These are phyloP conservation scores for Manis javanica DNA, from an alignment of 2,797 vertebrate species.

Conservation along the genomic window DNA sequence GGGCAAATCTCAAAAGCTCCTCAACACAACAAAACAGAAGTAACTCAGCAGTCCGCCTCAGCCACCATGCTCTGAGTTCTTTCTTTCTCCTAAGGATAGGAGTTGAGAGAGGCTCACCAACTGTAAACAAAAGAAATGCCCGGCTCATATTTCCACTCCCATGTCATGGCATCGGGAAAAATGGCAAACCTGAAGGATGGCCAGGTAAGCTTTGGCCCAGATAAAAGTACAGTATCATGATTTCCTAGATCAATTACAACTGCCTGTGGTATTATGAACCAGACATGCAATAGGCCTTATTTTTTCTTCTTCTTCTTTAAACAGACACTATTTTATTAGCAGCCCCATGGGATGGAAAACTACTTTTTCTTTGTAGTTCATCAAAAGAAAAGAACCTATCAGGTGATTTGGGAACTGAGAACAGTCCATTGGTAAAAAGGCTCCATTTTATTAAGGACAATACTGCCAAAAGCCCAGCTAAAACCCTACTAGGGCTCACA, in stretches of 20 bases:
- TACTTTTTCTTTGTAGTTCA: conserved; percentile 70
- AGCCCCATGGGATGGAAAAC: conserved; percentile 50
- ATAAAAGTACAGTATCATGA: conserved; percentile 49
- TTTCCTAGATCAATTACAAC: conserved; percentile 67
- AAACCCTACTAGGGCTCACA: conserved; percentile 14
- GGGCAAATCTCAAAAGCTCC: background rate
- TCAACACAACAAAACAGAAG: background rate
- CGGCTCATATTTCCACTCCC: conserved; percentile 62
- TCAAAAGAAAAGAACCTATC: conserved; percentile 74
- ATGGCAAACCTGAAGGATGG: background rate
- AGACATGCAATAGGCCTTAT: conserved; percentile 56
- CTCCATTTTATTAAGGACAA: conserved; percentile 38
- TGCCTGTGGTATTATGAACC: conserved; percentile 36
- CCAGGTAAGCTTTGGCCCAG: conserved; percentile 41
- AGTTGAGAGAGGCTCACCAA: background rate
- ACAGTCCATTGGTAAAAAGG: conserved; percentile 54
- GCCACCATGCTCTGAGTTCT: background rate
- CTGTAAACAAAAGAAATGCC: background rate
- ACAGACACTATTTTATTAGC: conserved; percentile 72
- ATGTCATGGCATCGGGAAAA: background rate
- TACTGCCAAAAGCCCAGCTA: background rate
- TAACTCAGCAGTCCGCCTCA: background rate
- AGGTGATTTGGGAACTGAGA: conserved; percentile 68
- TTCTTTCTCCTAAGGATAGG: conserved; percentile 15
- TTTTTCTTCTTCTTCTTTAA: conserved; percentile 7